Evolutionary conservation across 2,888 invertebrate genomes (phyloP), one percentile per base, ranked within the genome.

Genomic region (Pteria penguin): DNA sequence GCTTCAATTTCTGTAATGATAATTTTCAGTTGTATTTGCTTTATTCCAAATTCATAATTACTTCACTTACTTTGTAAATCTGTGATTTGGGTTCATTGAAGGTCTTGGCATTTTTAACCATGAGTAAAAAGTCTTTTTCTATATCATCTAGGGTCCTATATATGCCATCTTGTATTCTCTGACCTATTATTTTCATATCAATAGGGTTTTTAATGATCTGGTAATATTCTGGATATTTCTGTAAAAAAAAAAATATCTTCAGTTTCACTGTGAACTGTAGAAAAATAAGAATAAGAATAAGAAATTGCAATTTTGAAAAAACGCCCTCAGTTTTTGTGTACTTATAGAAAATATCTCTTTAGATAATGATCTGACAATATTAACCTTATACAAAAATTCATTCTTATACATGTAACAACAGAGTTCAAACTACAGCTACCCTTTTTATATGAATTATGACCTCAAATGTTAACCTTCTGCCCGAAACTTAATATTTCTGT

Each of bases 71-170:
- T 93, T 97, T 98, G 91, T 98, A 98, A 85, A 99, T 98, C 91
- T 96, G 96, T 18, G 98, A 98, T 1, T 97, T 97, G 0, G 99
- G 97, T 90, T 98, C 98, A 91, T 99, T 99, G 90, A 98, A 99
- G 24, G 95, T 94, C 90, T 98, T 98, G 0, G 99, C 99, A 92
- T 99, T 99, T 83, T 96, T 95, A 63, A 96, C 96, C 96, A 99
- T 97, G 69, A 96, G 93, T 82, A 96, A 92, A 54, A 99, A 93
- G 93, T 99, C 99, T 79, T 95, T 95, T 91, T 98, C 98, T 93
- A 99, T 94, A 72, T 98, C 97, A 61, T 93, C 93, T 45, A 99
- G 92, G 80, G 93, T 94, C 0, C 94, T 93, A 90, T 99, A 99
- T 71, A 96, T 95, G 69, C 95, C 95, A 79, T 94, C 95, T 92